Conservation (phyloP, 2,888 invertebrate species). For the Drosophila borealis region DNA sequence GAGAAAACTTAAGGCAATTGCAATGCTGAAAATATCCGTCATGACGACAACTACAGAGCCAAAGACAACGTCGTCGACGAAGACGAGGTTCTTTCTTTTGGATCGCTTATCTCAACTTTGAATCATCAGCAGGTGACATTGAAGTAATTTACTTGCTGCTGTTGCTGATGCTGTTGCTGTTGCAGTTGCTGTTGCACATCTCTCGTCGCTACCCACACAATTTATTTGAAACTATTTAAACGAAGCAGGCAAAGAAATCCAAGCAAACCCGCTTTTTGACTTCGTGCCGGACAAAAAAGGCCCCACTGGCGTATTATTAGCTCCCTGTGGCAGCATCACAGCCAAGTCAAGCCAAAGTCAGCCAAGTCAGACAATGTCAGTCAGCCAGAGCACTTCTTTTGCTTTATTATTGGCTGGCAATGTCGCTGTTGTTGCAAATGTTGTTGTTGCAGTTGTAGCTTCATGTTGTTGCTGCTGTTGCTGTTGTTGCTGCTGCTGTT, state of each 20-base stretch:
- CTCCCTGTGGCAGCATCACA: slow-evolving; percentile 60
- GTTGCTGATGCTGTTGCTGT: slow-evolving; percentile 51
- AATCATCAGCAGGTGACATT: slow-evolving; percentile 80
- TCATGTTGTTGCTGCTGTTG: slow-evolving; percentile 33
- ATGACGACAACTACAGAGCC: slow-evolving; percentile 35
- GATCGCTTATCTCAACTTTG: slow-evolving; percentile 73
- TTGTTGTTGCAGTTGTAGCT: slow-evolving; percentile 36
- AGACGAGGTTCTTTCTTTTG: slow-evolving; percentile 58
- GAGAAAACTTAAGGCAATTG: slow-evolving; percentile 73
- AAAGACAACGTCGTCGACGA: slow-evolving; percentile 7
- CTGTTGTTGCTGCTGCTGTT: slow-evolving; percentile 45
- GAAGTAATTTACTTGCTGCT: slow-evolving; percentile 78
- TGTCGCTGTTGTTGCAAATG: slow-evolving; percentile 54
- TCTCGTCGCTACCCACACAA: slow-evolving; percentile 73
- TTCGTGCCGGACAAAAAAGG: slow-evolving; percentile 68
- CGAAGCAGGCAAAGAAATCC: slow-evolving; percentile 49
- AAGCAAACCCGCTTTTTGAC: slow-evolving; percentile 45
- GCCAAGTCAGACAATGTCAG: slow-evolving; percentile 71
- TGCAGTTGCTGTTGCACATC: slow-evolving; percentile 44
- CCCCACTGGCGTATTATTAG: slow-evolving; percentile 72
- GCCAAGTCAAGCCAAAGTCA: slow-evolving; percentile 49
- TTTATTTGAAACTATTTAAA: slow-evolving; percentile 78
- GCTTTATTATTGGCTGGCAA: slow-evolving; percentile 81
- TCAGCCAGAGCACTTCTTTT: slow-evolving; percentile 79
- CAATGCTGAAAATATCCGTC: slow-evolving; percentile 58